Evolutionary conservation across 2,113 vertebrate genomes (phyloP).

Genomic region (Salvator merianae): DNA sequence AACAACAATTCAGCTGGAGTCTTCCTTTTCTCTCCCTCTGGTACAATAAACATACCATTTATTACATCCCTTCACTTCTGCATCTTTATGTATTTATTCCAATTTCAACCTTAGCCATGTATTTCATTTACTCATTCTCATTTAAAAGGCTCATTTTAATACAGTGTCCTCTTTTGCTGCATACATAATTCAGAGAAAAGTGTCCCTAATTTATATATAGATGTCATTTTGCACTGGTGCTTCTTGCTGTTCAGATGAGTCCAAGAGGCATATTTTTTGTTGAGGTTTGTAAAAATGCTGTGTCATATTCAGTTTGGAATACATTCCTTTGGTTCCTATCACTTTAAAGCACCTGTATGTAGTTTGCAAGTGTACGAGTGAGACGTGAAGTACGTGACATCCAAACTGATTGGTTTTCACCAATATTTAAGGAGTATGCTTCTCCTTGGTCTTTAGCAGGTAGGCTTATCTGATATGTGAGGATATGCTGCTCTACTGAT

Average conservation of each 20-base stretch:
- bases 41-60: constrained; percentile 25
- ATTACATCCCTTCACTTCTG: background rate
- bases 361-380: too few relatives aligned
- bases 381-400: too few relatives aligned
- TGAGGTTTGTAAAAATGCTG: too few relatives aligned
- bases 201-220: background rate
- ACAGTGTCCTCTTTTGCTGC: background rate
- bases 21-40: background rate
- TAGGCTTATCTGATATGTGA: too few relatives aligned
- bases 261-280: background rate
- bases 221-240: background rate
- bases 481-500: too few relatives aligned
- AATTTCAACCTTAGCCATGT: background rate
- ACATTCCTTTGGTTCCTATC: too few relatives aligned
- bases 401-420: too few relatives aligned
- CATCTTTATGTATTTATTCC: constrained; percentile 41
- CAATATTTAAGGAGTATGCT: too few relatives aligned
- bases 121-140: constrained; percentile 20
- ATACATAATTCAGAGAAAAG: constrained; percentile 36
- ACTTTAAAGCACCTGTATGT: too few relatives aligned
- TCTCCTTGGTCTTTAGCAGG: too few relatives aligned
- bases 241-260: constrained; percentile 3
- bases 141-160: constrained; percentile 28
- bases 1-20: constrained; percentile 24
- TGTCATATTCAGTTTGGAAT: too few relatives aligned